phyloP scores from a whole-genome alignment of 2,113 vertebrate genomes.

The Gobiocypris rarus region DNA sequence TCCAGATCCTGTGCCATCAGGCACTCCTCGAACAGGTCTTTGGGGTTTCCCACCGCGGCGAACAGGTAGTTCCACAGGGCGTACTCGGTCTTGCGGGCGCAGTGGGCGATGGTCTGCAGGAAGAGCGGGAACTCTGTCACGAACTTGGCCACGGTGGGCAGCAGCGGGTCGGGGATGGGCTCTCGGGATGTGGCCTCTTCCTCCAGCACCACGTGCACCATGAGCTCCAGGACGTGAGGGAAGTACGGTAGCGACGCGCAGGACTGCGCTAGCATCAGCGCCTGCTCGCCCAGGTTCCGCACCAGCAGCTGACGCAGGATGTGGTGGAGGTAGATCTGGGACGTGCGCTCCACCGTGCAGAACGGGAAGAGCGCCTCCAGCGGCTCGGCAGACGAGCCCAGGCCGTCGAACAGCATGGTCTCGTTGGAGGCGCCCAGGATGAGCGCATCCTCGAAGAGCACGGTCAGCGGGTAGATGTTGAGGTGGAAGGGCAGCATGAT shows the following conservation, averaged over 20 bases:
- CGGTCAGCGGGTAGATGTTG: slow-evolving; percentile 96
- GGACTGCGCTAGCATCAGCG: slow-evolving; percentile 95
- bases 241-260: slow-evolving; percentile 95
- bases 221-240: slow-evolving; percentile 96
- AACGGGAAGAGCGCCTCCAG: slow-evolving; percentile 97
- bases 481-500: slow-evolving; percentile 99
- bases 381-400: too few relatives aligned
- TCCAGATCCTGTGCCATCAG: slow-evolving; percentile 97
- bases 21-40: slow-evolving; percentile 98
- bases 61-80: slow-evolving; percentile 99
- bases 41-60: slow-evolving; percentile 97
- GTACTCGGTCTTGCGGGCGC: slow-evolving; percentile 96
- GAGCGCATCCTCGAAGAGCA: slow-evolving; percentile 96
- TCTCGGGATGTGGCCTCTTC: slow-evolving; percentile 98
- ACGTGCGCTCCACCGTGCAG: slow-evolving; percentile 95
- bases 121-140: slow-evolving; percentile 98
- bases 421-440: slow-evolving; percentile 97
- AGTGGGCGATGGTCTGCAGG: slow-evolving; percentile 98
- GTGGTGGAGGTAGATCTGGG: slow-evolving; percentile 99
- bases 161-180: slow-evolving; percentile 97
- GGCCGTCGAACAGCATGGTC: slow-evolving; percentile 90
- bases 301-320: slow-evolving; percentile 97
- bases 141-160: slow-evolving; percentile 98
- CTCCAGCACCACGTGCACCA: slow-evolving; percentile 99
- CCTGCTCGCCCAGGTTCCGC: slow-evolving; percentile 96